phyloP scores from a whole-genome alignment of 2,797 vertebrate genomes.

The Macropodus opercularis region DNA sequence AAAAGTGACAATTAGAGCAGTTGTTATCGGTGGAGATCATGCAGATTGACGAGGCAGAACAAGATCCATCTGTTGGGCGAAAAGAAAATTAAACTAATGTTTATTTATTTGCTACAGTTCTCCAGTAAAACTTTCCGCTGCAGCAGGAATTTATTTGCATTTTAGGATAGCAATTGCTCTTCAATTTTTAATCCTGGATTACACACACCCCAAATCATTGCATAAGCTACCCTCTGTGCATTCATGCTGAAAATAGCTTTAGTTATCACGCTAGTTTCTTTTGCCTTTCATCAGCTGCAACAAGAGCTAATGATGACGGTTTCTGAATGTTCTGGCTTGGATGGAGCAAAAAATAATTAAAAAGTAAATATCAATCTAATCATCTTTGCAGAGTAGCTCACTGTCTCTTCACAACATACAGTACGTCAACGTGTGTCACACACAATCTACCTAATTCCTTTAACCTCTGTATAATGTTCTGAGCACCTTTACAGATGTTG shows the following conservation, averaged over 20 bases:
- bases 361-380: neutral
- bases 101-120: neutral
- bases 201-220: conserved; percentile 13
- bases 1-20: neutral
- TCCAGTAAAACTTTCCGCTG: conserved; percentile 3
- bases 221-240: conserved; percentile 17
- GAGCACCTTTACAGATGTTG: conserved; percentile 27
- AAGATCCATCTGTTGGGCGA: conserved; percentile 5
- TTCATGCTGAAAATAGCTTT: conserved; percentile 22
- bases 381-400: too few relatives aligned
- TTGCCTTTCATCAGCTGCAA: neutral
- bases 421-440: too few relatives aligned
- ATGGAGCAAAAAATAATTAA: neutral
- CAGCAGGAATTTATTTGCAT: conserved; percentile 16
- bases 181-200: conserved; percentile 32
- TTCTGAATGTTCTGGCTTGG: conserved; percentile 4
- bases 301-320: neutral
- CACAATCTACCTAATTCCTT: too few relatives aligned
- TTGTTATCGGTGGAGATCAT: neutral
- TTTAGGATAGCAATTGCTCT: conserved; percentile 3
- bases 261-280: conserved; percentile 7
- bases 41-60: neutral
- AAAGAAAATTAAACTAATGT: neutral
- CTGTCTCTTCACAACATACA: neutral
- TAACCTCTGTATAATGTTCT: conserved; percentile 20